Base-by-base conservation (phyloP, 1,140 invertebrate species). In the Drosophila pandora region DNA sequence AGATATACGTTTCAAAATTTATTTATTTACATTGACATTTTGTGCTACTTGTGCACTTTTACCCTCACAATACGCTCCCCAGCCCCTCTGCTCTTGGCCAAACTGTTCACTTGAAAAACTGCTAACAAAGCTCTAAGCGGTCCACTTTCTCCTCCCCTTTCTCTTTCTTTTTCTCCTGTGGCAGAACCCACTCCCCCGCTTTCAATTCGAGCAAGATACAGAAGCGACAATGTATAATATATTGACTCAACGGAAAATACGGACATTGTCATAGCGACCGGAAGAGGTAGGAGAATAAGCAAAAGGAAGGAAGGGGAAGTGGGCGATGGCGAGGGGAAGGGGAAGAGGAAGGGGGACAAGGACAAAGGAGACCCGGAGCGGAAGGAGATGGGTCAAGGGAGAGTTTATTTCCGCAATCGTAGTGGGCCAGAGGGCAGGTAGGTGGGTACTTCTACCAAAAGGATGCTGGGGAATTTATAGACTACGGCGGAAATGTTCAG, bases 1-100 rank as follows among this genome's bases (percentile, higher is more conserved):
- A 65, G 70, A 76, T 75, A 85, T 85, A 87, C 78, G 74, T 87
- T 85, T 85, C 81, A 77, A 84, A 85, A 85, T 85, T 81, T 85
- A 85, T 85, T 85, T 85, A 85, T 85, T 85, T 85, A 85, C 81
- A 85, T 85, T 85, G 82, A 85, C 81, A 85, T 85, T 85, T 85
- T 85, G 73, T 85, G 81, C 81, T 87, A 85, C 82, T 84, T 81
- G 77, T 81, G 82, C 81, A 87, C 60, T 87, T 87, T 61, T 55
- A 43, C 3, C 54, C 43, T 21, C 25, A 4, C 25, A 28, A 6
- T 28, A 28, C 25, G 25, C 7, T 28, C 6, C 25, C 25, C 32
- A 43, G 7, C 9, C 17, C 12, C 58, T 22, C 17, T 43, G 2
- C 3, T 45, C 17, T 21, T 32, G 49, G 10, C 55, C 48, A 49